A percentile compares a stretch with the other conserved stretches of the same genome.
phyloP scores from a whole-genome alignment of 2,888 invertebrate species.

The Allygus modestus region DNA sequence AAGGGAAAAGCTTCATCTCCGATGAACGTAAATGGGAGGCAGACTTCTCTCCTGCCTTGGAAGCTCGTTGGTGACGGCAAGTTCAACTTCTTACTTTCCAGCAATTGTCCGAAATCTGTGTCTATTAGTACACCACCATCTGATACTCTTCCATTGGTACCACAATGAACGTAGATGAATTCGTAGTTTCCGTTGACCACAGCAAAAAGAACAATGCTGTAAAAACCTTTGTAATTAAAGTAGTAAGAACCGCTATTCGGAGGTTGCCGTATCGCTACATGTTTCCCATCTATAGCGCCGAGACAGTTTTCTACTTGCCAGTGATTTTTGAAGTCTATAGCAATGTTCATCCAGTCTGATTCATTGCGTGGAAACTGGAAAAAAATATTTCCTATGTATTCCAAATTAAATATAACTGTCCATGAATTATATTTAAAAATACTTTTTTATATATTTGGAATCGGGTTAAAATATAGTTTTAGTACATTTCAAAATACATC shows the following conservation, averaged over 20 bases:
- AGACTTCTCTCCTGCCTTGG: constrained; percentile 15
- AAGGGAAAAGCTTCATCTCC: constrained; percentile 70
- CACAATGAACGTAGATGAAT: constrained; percentile 58
- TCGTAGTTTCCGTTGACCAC: constrained; percentile 56
- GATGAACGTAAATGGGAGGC: constrained; percentile 68
- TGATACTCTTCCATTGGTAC: constrained; percentile 36
- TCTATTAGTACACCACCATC: constrained; percentile 60
- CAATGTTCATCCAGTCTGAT: constrained; percentile 3
- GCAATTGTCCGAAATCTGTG: constrained; percentile 3
- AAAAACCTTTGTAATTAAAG: constrained; percentile 65
- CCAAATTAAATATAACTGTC: too few relatives aligned
- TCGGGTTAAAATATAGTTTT: too few relatives aligned
- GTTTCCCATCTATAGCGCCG: constrained; percentile 38
- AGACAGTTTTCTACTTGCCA: constrained; percentile 61
- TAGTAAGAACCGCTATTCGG: constrained; percentile 63
- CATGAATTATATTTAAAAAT: too few relatives aligned
- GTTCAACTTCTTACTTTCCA: not conserved
- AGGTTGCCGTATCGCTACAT: constrained; percentile 60
- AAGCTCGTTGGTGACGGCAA: constrained; percentile 16
- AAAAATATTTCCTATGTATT: too few relatives aligned
- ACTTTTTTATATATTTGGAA: too few relatives aligned
- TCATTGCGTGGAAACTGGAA: constrained; percentile 54
- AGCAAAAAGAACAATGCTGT: constrained; percentile 63
- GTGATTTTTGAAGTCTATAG: constrained; percentile 39
- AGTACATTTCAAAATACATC: too few relatives aligned